These are phyloP conservation scores for Ceratina calcarata DNA, from an alignment of 1,140 invertebrate genomes.

Conservation along the genomic window DNA sequence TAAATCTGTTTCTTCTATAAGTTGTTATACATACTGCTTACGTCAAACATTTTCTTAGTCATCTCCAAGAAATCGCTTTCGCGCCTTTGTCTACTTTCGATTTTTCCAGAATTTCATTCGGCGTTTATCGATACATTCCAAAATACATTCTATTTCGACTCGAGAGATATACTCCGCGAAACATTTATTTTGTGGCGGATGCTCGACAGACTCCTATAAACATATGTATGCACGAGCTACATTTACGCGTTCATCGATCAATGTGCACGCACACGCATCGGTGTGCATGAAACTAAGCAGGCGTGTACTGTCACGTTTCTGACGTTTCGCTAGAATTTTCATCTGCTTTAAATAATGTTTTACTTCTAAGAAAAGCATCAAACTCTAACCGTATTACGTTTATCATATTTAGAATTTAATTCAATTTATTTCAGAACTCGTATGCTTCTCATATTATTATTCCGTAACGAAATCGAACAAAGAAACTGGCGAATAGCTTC, in stretches of 20 bases:
- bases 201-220: slow-evolving; percentile 14
- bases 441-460: background rate
- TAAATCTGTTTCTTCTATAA: slow-evolving; percentile 2
- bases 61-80: background rate
- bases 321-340: slow-evolving; percentile 37
- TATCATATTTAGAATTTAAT: background rate
- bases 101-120: background rate
- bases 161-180: background rate
- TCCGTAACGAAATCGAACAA: background rate
- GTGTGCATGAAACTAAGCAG: slow-evolving; percentile 46
- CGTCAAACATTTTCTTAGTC: slow-evolving; percentile 17
- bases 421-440: background rate
- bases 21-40: background rate
- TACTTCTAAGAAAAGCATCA: background rate
- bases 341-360: background rate
- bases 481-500: background rate
- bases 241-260: slow-evolving; percentile 41
- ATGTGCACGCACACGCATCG: slow-evolving; percentile 48
- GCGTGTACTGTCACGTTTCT: slow-evolving; percentile 41
- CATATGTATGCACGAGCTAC: slow-evolving; percentile 31
- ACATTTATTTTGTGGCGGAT: slow-evolving; percentile 8
- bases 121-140: background rate
- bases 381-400: background rate
- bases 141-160: background rate
- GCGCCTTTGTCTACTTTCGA: background rate